Base-by-base conservation (phyloP, 2,113 vertebrate species). In the Gila orcuttii region DNA sequence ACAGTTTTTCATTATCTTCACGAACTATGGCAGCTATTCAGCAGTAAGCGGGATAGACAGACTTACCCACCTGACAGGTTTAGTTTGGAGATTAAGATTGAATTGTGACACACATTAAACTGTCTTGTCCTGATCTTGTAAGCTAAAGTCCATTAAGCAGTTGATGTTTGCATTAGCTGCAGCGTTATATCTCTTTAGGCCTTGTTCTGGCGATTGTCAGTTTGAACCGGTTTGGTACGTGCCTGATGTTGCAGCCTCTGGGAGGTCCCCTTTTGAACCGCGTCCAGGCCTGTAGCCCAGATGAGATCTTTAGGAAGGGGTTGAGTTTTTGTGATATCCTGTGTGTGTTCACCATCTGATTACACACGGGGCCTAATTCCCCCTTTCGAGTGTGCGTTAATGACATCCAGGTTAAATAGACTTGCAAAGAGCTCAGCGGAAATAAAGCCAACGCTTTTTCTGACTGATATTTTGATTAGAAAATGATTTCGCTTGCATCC, bases 261-360 rank as follows among this genome's bases (percentile, higher is more conserved):
- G 88, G 92, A 92, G 92, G 92, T 93, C 91, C 85, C 88, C 86
- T 50, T 80, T 74, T 92, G 90, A 89, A 87, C 9, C 31, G 0
- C 62, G 45, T 89, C 93, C 92, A 89, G 88, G 87, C 79, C 90
- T 90, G 93, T 88, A 88, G 87, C 89, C 93, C 93, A 94, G 91
- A 93, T 94, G 93, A 94, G 91, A 93, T 87, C 89, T 79, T 39
- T 86, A 92, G 89, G 91, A 93, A 93, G 88, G 90, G 90, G 88
- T 86, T 90, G 81, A 7, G 89, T 91, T 91, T 93, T 78, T 88
- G 88, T 21, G 85, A 91, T 89, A 92, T 93, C 91, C 92, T 92
- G 60, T 86, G 89, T 92, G 86, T 76, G 88, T 85, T 90, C 7
- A 33, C 87, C 83, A 88, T 91, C 90, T 78, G 85, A 91, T 92